Conservation (phyloP, 2,113 vertebrate genomes). For the Toxotes chatareus region DNA sequence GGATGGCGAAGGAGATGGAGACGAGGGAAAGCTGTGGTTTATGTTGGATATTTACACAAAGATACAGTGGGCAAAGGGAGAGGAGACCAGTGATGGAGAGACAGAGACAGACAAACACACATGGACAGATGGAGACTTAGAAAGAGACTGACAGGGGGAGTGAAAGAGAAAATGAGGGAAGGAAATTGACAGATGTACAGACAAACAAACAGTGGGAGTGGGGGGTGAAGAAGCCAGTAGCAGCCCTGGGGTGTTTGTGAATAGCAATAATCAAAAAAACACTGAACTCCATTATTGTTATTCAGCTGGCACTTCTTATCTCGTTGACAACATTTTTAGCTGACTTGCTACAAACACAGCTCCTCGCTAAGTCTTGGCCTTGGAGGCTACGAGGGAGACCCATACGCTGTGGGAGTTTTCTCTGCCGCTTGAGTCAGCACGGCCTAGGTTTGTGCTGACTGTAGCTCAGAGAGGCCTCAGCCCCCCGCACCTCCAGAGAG, state of each 20-base stretch:
- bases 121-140: conserved; percentile 68
- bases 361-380: conserved; percentile 51
- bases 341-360: conserved; percentile 62
- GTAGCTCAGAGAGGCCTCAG: conserved; percentile 53
- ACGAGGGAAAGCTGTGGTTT: conserved; percentile 47
- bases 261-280: conserved; percentile 24
- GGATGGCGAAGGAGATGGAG: neutral
- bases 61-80: conserved; percentile 44
- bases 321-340: conserved; percentile 53
- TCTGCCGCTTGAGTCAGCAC: conserved; percentile 73
- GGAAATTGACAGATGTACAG: conserved; percentile 51
- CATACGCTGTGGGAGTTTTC: conserved; percentile 46
- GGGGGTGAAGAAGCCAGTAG: conserved; percentile 32
- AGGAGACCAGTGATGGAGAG: neutral
- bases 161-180: conserved; percentile 24
- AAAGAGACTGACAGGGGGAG: conserved; percentile 31
- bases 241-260: conserved; percentile 30
- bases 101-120: conserved; percentile 40
- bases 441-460: conserved; percentile 75
- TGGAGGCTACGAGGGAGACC: conserved; percentile 41
- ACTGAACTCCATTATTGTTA: conserved; percentile 53
- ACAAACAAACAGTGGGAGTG: conserved; percentile 47
- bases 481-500: conserved; percentile 50
- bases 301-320: conserved; percentile 53
- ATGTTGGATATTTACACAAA: conserved; percentile 59